Conservation (phyloP, 2,888 invertebrate species). For the Tenthredo scrophulariae region DNA sequence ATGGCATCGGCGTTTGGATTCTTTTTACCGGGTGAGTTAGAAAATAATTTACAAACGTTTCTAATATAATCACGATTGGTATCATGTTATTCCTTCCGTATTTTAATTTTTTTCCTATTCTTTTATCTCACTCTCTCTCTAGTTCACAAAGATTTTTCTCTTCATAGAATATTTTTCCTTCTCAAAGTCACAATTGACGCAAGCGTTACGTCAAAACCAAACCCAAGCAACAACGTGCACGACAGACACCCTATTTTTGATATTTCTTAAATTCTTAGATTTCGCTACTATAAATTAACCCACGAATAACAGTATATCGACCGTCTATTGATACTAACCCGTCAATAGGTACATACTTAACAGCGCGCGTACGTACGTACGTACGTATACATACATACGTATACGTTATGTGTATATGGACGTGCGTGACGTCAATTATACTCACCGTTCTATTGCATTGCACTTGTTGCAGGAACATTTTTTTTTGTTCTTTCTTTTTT, state of each 20-base stretch:
- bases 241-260: conserved; percentile 10
- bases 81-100: not conserved
- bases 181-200: conserved; percentile 49
- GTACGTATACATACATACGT: not conserved
- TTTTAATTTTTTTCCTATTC: not conserved
- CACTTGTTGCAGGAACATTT: conserved; percentile 71
- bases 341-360: conserved; percentile 44
- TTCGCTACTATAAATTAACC: not conserved
- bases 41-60: not conserved
- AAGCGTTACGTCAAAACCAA: conserved; percentile 48
- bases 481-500: conserved; percentile 27
- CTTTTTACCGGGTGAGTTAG: conserved; percentile 42
- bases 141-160: not conserved
- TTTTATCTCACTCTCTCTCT: not conserved
- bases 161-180: not conserved
- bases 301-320: conserved; percentile 38
- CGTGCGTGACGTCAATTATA: conserved; percentile 56
- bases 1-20: conserved; percentile 52
- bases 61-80: not conserved
- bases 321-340: conserved; percentile 48
- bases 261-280: conserved; percentile 8
- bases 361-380: conserved; percentile 40
- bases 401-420: not conserved
- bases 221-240: conserved; percentile 21
- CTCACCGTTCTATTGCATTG: conserved; percentile 56